Conservation (phyloP, 1,140 invertebrate species). For the Heterodera schachtii region DNA sequence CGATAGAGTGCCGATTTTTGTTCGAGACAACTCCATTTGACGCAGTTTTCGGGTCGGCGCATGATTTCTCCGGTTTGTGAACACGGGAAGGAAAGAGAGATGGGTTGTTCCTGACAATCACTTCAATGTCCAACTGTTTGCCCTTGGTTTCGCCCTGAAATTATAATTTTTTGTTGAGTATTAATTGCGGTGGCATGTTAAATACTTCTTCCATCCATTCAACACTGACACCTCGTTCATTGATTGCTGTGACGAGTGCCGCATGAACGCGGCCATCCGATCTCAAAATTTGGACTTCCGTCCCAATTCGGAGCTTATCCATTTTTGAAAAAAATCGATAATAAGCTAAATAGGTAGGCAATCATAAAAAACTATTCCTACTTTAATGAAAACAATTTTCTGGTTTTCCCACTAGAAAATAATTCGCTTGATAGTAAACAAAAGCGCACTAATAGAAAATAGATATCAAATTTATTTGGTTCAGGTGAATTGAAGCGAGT, state of each 20-base stretch:
- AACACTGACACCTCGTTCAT: slow-evolving; percentile 34
- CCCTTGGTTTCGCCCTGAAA: slow-evolving; percentile 89
- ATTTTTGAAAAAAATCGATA: slow-evolving; percentile 14
- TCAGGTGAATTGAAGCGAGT: too few species aligned
- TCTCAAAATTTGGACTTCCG: slow-evolving; percentile 45
- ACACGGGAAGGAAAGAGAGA: slow-evolving; percentile 1
- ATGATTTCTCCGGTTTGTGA: neutral
- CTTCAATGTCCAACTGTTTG: slow-evolving; percentile 80
- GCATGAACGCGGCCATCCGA: slow-evolving; percentile 50
- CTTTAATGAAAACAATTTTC: too few species aligned
- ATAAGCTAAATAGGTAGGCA: neutral
- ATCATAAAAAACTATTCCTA: too few species aligned
- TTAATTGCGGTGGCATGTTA: neutral
- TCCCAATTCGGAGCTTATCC: slow-evolving; percentile 44
- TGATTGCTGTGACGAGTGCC: slow-evolving; percentile 38
- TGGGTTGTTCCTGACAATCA: slow-evolving; percentile 49
- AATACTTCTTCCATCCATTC: slow-evolving; percentile 52
- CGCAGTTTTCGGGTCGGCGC: neutral
- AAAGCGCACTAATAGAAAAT: too few species aligned
- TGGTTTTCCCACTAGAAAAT: too few species aligned
- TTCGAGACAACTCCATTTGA: neutral
- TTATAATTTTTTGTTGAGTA: neutral
- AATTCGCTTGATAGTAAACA: too few species aligned
- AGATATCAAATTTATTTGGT: too few species aligned
- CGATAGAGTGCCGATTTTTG: neutral